Base-by-base conservation (phyloP, 2,113 vertebrate genomes). In the Leptodactylus fuscus region DNA sequence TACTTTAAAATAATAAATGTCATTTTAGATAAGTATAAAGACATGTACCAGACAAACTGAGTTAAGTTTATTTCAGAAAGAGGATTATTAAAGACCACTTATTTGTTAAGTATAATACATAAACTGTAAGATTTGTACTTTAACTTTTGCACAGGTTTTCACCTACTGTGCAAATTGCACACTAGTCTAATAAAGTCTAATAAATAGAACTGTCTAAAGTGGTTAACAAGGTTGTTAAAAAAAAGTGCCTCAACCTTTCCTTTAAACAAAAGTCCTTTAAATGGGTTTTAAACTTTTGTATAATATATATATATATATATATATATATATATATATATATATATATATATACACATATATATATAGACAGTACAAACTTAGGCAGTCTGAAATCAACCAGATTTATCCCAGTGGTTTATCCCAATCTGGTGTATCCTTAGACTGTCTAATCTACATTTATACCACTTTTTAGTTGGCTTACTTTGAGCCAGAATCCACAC, bases 1-100 rank as follows among this genome's bases (percentile, higher is more conserved):
- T 44, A 5, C 41, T 44, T 44, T 44, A 44, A 13, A 69, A 34
- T 44, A 44, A 44, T 44, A 44, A 44, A 44, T 5, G 27, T 69
- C 58, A 62, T 62, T 62, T 62, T 29, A 10, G 58, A 8, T 62
- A 29, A 29, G 11, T 27, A 9, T 62, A 62, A 24, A 22, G 20
- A 24, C 5, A 15, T 44, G 38, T 41, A 44, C 38, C 22, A 9
- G 20, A 24, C 9, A 70, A 70, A 32, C 34, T 20, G 4, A 2
- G 67, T 70, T 38, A 73, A 44, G 69, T n/a, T 73, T 24, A 73
- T 41, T 73, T 73, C 34, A 44, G 41, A 73, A 73, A 41, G 18
- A 24, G 69, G 69, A 71, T 71, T 71, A 73, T 10, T 10, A n/a
- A 73, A 73, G 20, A 4, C 1, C 38, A 44, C 69, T 24, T 41